Conservation (phyloP, 2,888 invertebrate species). For the Gymnocheta viridis region DNA sequence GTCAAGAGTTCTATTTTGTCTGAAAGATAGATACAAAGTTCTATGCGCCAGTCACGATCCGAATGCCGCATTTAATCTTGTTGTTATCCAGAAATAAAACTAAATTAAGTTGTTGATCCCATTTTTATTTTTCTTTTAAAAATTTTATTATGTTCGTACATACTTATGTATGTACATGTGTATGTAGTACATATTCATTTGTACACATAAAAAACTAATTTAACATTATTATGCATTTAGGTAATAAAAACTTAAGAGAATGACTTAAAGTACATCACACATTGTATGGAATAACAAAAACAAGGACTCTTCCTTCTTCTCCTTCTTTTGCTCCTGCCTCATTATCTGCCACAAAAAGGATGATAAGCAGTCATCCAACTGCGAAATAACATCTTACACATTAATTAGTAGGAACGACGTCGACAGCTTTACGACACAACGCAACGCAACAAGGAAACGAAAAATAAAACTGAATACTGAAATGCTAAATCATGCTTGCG, state of each 20-base stretch:
- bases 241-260: slow-evolving; percentile 65
- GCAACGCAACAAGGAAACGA: slow-evolving; percentile 11
- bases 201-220: slow-evolving; percentile 40
- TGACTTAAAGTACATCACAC: slow-evolving; percentile 74
- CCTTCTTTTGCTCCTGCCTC: neutral
- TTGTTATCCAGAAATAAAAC: slow-evolving; percentile 47
- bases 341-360: slow-evolving; percentile 32
- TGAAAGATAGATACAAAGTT: slow-evolving; percentile 28
- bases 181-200: no score
- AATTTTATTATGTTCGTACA: slow-evolving; percentile 14
- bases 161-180: neutral
- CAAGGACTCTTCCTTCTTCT: slow-evolving; percentile 29
- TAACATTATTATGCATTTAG: slow-evolving; percentile 65
- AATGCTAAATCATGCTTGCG: slow-evolving; percentile 59
- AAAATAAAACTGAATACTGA: slow-evolving; percentile 41
- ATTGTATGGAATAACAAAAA: slow-evolving; percentile 49
- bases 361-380: slow-evolving; percentile 31
- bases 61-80: slow-evolving; percentile 7
- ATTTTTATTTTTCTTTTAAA: slow-evolving; percentile 19
- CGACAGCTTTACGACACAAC: neutral
- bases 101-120: slow-evolving; percentile 41
- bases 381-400: slow-evolving; percentile 41
- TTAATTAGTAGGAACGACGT: slow-evolving; percentile 56
- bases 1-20: slow-evolving; percentile 53
- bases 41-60: slow-evolving; percentile 40